phyloP scores from a whole-genome alignment of 1,140 invertebrate species.

The Riptortus pedestris region DNA sequence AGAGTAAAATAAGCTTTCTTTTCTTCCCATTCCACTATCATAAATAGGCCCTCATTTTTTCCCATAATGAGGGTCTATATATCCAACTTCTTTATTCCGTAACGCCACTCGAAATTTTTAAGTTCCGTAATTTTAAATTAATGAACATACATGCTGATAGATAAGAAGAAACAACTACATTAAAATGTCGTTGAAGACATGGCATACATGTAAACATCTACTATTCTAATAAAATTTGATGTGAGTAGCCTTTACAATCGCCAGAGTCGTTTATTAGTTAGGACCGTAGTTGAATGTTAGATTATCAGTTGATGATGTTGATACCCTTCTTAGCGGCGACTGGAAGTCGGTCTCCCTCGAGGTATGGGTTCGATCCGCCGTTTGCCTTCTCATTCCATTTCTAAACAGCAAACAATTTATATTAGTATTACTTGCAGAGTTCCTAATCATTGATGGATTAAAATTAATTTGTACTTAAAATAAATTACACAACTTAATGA shows the following conservation, averaged over 20 bases:
- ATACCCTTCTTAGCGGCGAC: conserved; percentile 81
- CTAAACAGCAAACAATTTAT: conserved; percentile 40
- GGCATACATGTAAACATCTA: conserved; percentile 20
- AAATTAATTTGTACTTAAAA: too few species aligned
- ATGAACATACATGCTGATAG: conserved; percentile 14
- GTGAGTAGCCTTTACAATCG: background rate
- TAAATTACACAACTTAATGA: too few species aligned
- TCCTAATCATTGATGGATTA: too few species aligned
- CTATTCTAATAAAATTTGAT: conserved; percentile 13
- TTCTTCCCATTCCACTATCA: conserved; percentile 5
- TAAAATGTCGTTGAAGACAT: conserved; percentile 11
- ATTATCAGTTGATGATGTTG: conserved; percentile 37
- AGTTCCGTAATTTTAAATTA: background rate
- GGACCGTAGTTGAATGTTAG: background rate
- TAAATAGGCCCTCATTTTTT: conserved; percentile 25
- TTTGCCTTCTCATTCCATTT: too few species aligned
- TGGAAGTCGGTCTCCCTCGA: conserved; percentile 68
- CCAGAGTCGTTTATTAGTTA: background rate
- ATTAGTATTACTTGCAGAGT: too few species aligned
- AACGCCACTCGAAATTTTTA: background rate
- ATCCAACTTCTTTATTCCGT: too few species aligned
- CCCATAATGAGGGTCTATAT: conserved; percentile 27
- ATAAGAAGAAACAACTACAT: conserved; percentile 16
- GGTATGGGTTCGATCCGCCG: conserved; percentile 58
- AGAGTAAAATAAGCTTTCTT: conserved; percentile 1